A percentile compares a stretch with the other conserved stretches of the same genome.
These are phyloP conservation scores for Achlya flavicornis DNA, from an alignment of 2,888 invertebrate genomes.

Conservation along the genomic window DNA sequence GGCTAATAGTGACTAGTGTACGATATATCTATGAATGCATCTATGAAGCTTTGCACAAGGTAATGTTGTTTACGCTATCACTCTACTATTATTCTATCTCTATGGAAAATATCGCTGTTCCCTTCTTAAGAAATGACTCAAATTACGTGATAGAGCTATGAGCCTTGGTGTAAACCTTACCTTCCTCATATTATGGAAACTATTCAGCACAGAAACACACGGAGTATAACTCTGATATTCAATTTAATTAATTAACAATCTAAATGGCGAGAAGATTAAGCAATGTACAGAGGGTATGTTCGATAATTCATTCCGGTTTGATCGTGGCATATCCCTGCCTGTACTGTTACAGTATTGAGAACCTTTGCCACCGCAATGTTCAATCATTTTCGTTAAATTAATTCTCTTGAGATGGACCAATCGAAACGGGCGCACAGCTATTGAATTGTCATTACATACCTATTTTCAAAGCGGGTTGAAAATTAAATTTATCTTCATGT, in stretches of 20 bases:
- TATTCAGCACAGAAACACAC: background rate
- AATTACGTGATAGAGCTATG: too few relatives aligned
- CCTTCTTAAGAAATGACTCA: too few relatives aligned
- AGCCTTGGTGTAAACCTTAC: too few relatives aligned
- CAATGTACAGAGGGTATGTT: constrained; percentile 12
- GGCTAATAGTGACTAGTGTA: too few relatives aligned
- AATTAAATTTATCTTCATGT: background rate
- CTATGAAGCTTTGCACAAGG: too few relatives aligned
- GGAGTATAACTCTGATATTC: constrained; percentile 15
- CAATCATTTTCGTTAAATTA: constrained; percentile 42
- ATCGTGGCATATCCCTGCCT: constrained; percentile 12
- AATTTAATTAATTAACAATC: constrained; percentile 14
- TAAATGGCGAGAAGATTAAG: constrained; percentile 10
- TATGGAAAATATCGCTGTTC: too few relatives aligned
- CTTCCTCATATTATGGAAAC: background rate
- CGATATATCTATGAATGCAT: too few relatives aligned
- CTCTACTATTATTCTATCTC: too few relatives aligned
- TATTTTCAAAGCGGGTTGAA: background rate
- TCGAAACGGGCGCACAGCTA: constrained; percentile 23
- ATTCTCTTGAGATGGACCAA: constrained; percentile 30
- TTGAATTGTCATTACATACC: constrained; percentile 25
- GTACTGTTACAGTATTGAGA: constrained; percentile 29
- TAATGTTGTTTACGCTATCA: too few relatives aligned
- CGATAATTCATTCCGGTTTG: constrained; percentile 13
- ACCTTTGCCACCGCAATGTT: constrained; percentile 27